Percentiles rank a stretch among this genome's conserved stretches.
Evolutionary conservation across 2,113 vertebrate species (phyloP).

Genomic region (Vidua chalybeata): DNA sequence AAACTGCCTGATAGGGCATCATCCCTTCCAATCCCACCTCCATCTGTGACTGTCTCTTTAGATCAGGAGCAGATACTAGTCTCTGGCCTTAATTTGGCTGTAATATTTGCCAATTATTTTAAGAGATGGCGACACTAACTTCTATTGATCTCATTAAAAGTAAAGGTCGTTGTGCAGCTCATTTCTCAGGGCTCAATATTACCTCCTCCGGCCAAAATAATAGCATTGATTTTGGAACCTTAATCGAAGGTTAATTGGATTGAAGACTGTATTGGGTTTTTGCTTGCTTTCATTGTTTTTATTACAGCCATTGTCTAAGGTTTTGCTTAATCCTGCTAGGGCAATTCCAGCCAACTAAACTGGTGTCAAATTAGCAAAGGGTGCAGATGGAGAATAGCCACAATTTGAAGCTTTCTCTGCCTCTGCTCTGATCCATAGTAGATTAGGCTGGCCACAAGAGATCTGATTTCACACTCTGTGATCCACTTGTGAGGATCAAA

Average conservation of each 20-base stretch:
- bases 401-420: not conserved
- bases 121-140: conserved; percentile 74
- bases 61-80: conserved; percentile 55
- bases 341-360: conserved; percentile 54
- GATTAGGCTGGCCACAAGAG: not conserved
- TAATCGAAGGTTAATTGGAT: conserved; percentile 84
- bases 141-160: conserved; percentile 79
- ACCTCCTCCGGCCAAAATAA: conserved; percentile 66
- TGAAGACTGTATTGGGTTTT: conserved; percentile 61
- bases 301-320: conserved; percentile 31
- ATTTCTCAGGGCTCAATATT: conserved; percentile 63
- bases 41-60: conserved; percentile 58
- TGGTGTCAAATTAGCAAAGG: conserved; percentile 67
- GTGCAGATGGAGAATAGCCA: not conserved
- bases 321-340: conserved; percentile 60
- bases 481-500: not conserved
- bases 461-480: not conserved
- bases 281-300: conserved; percentile 1
- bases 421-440: not conserved
- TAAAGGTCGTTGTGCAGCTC: conserved; percentile 69
- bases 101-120: conserved; percentile 80
- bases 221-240: conserved; percentile 75
- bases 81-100: conserved; percentile 53
- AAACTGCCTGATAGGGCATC: not conserved
- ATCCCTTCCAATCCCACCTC: not conserved